These are phyloP conservation scores for Carcina quercana DNA, from an alignment of 2,888 invertebrate species.

Conservation along the genomic window DNA sequence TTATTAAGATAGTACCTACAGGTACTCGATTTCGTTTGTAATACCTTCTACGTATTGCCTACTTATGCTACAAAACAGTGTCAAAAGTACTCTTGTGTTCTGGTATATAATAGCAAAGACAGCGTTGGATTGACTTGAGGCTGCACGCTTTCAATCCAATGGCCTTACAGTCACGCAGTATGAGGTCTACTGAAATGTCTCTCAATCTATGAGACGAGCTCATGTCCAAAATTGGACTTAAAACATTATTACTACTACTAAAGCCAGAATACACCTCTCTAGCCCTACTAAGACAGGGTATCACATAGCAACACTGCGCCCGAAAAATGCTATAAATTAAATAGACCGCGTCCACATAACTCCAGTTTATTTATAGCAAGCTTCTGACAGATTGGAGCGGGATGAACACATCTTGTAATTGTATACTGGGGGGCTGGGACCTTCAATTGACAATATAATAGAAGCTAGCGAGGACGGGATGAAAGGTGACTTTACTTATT, in stretches of 20 bases:
- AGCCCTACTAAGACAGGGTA: slow-evolving; percentile 25
- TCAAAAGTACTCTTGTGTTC: no score
- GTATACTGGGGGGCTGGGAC: slow-evolving; percentile 46
- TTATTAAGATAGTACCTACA: no score
- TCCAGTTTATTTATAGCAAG: slow-evolving; percentile 54
- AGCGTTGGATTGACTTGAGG: no score
- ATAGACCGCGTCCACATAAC: slow-evolving; percentile 47
- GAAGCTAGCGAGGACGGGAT: slow-evolving; percentile 22
- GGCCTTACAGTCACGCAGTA: no score
- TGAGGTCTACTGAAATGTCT: no score
- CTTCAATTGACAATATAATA: slow-evolving; percentile 65
- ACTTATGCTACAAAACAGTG: no score
- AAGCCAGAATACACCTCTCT: slow-evolving; percentile 11
- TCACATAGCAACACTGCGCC: slow-evolving; percentile 42
- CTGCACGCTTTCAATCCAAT: no score
- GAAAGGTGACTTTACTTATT: slow-evolving; percentile 13
- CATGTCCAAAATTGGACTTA: no score
- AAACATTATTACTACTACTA: not conserved
- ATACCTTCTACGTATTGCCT: no score
- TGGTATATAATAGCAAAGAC: no score
- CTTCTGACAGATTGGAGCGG: slow-evolving; percentile 57
- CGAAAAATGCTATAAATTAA: slow-evolving; percentile 66
- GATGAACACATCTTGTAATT: slow-evolving; percentile 68
- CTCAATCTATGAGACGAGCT: no score
- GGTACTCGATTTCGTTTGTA: no score